These are phyloP conservation scores for Scaptomyza caliginosa DNA, from an alignment of 2,888 invertebrate genomes.

Conservation along the genomic window DNA sequence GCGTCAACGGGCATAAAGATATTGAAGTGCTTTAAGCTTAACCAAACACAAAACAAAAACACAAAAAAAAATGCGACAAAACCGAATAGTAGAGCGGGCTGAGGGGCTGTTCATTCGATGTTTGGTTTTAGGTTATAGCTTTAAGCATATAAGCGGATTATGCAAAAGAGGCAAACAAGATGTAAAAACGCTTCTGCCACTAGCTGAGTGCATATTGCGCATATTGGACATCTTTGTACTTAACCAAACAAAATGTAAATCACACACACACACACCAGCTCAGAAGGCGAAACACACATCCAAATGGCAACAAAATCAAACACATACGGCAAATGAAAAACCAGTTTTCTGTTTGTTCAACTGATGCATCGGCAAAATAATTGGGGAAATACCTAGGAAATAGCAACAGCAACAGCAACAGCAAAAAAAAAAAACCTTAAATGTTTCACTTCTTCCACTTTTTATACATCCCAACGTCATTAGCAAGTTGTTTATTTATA, in stretches of 20 bases:
- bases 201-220: neutral
- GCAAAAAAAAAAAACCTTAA: neutral
- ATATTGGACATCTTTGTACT: neutral
- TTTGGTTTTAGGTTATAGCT: slow-evolving; percentile 43
- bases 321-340: slow-evolving; percentile 12
- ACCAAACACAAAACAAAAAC: slow-evolving; percentile 19
- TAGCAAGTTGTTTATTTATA: neutral
- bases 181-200: slow-evolving; percentile 9
- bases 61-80: neutral
- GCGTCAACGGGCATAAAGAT: slow-evolving; percentile 23
- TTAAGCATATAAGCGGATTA: slow-evolving; percentile 55
- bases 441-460: neutral
- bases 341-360: slow-evolving; percentile 7
- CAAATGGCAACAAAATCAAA: neutral
- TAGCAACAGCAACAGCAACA: too few species aligned
- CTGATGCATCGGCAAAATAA: slow-evolving; percentile 47
- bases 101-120: slow-evolving; percentile 9
- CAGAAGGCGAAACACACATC: neutral
- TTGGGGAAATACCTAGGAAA: slow-evolving; percentile 58
- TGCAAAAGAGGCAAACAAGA: slow-evolving; percentile 29
- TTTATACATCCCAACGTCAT: too few species aligned
- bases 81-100: neutral
- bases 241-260: neutral
- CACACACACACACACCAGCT: neutral
- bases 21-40: slow-evolving; percentile 38